Percentiles rank a stretch among this genome's conserved stretches.
Conservation (phyloP, 1,140 invertebrate genomes). For the Lerema accius region DNA sequence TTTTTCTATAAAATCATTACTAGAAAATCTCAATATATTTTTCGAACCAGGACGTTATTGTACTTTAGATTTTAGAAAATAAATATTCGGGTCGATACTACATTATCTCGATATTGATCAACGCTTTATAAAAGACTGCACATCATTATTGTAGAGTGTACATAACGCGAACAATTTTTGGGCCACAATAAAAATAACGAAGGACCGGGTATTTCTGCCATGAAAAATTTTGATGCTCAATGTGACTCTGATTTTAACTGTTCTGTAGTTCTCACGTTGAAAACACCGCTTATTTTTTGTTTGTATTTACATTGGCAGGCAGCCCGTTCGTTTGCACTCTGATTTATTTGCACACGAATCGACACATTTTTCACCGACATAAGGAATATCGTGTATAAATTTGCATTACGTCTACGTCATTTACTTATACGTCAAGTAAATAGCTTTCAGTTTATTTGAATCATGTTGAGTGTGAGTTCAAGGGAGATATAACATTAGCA, state of each 20-base stretch:
- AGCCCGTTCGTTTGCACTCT: constrained; percentile 19
- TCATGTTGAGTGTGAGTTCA: not conserved
- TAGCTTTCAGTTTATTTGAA: not conserved
- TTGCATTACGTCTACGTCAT: not conserved
- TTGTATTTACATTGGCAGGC: constrained; percentile 21
- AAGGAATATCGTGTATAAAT: not conserved
- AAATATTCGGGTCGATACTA: too few species aligned
- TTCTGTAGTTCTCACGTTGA: constrained; percentile 1
- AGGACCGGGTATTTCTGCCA: too few species aligned
- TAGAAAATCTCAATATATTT: too few species aligned
- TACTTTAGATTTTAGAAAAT: too few species aligned
- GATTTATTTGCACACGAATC: constrained; percentile 19
- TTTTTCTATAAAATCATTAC: too few species aligned
- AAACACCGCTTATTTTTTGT: constrained; percentile 4
- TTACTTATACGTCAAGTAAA: not conserved
- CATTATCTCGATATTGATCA: too few species aligned
- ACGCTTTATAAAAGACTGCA: too few species aligned
- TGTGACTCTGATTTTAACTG: not conserved
- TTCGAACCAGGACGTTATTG: too few species aligned
- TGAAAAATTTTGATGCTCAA: too few species aligned
- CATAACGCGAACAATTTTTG: too few species aligned
- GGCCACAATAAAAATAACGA: too few species aligned
- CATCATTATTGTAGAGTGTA: too few species aligned
- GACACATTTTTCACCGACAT: constrained; percentile 11
- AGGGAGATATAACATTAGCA: not conserved